These are phyloP conservation scores for Nasonia giraulti DNA, from an alignment of 1,140 invertebrate species.

Conservation along the genomic window DNA sequence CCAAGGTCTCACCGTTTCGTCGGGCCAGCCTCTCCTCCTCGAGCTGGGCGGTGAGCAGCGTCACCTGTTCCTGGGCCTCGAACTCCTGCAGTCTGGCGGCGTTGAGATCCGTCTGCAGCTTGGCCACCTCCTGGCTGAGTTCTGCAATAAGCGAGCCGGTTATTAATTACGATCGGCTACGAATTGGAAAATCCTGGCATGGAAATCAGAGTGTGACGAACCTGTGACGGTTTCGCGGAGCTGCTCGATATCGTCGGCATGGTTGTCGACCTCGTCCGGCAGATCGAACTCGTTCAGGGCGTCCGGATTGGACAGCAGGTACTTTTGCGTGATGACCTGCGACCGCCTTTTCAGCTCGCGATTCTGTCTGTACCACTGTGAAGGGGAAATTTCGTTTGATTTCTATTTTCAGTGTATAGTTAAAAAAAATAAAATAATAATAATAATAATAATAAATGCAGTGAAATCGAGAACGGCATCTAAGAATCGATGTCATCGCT, in stretches of 20 bases:
- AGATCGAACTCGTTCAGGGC: constrained; percentile 63
- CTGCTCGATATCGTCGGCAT: constrained; percentile 80
- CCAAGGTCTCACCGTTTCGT: constrained; percentile 63
- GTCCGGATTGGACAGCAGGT: constrained; percentile 70
- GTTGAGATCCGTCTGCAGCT: constrained; percentile 81
- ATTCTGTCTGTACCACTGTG: constrained; percentile 85
- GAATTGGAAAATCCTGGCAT: constrained; percentile 12
- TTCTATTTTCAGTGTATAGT: too few relatives aligned
- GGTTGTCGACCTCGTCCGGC: constrained; percentile 74
- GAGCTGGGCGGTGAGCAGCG: constrained; percentile 73
- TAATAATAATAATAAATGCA: too few relatives aligned
- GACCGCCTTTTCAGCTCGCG: constrained; percentile 80
- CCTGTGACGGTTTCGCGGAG: constrained; percentile 79
- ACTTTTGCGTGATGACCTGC: constrained; percentile 76
- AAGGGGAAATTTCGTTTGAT: neutral
- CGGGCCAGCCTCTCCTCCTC: constrained; percentile 76
- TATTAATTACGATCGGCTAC: constrained; percentile 26
- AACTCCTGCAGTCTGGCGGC: constrained; percentile 80
- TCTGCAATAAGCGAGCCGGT: constrained; percentile 64
- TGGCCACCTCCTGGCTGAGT: constrained; percentile 78
- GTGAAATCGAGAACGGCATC: neutral
- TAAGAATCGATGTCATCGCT: too few relatives aligned
- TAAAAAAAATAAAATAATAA: too few relatives aligned
- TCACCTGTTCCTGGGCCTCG: constrained; percentile 79
- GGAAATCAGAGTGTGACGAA: constrained; percentile 52